Evolutionary conservation across 2,797 vertebrate genomes (phyloP).

Genomic region (Otolemur crassicaudatus): DNA sequence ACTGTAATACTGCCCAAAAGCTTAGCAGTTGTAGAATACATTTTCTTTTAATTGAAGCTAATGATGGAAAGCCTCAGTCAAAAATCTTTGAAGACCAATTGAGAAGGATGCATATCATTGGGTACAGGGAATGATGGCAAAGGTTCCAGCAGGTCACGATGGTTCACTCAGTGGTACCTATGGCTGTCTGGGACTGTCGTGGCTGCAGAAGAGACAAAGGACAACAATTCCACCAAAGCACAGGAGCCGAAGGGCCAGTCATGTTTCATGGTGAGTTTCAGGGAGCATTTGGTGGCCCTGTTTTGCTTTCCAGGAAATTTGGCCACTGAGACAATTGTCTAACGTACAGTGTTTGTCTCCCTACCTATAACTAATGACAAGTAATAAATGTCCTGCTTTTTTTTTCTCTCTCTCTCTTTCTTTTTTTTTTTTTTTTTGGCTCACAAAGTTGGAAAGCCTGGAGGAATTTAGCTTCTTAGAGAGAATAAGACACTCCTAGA

Average conservation of each 20-base stretch:
- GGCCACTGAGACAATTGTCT: not conserved
- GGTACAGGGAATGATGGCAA: not conserved
- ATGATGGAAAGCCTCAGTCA: not conserved
- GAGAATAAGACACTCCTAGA: not conserved
- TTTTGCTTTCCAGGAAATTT: conserved; percentile 17
- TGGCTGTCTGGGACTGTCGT: not conserved
- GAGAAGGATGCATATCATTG: not conserved
- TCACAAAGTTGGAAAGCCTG: not conserved
- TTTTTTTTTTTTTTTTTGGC: no score
- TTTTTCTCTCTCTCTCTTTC: no score
- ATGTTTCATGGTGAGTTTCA: not conserved
- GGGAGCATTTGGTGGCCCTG: not conserved
- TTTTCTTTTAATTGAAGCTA: conserved; percentile 31
- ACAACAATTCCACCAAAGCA: not conserved
- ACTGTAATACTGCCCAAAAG: not conserved
- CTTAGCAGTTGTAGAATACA: not conserved
- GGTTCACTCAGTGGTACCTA: not conserved
- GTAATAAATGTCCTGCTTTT: not conserved
- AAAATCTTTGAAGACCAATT: conserved; percentile 11
- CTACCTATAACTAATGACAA: not conserved
- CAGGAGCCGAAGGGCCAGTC: not conserved
- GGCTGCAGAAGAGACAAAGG: not conserved
- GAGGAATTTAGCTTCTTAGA: not conserved
- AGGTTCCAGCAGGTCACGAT: not conserved
- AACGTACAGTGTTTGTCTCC: not conserved